Percentiles rank a stretch among this genome's conserved stretches.
Evolutionary conservation across 2,113 vertebrate genomes (phyloP).

Genomic region (Gadus macrocephalus): DNA sequence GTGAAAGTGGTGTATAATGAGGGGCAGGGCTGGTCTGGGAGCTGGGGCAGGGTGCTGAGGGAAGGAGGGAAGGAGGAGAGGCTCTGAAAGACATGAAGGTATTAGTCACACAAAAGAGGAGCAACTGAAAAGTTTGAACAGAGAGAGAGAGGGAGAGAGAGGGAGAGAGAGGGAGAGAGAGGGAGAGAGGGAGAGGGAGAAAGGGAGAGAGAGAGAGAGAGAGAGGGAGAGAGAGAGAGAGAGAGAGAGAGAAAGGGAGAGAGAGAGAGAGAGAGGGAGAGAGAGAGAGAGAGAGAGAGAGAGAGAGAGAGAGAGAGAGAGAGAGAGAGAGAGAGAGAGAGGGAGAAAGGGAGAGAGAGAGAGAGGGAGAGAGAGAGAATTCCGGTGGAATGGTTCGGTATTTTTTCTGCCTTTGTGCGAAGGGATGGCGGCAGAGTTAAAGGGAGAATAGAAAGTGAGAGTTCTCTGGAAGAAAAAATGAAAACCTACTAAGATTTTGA

Average conservation of each 20-base stretch:
- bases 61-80: conserved; percentile 9
- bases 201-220: no score
- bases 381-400: conserved; percentile 71
- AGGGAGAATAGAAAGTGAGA: conserved; percentile 26
- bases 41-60: conserved; percentile 39
- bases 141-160: conserved; percentile 33
- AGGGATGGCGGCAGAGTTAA: conserved; percentile 37
- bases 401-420: conserved; percentile 66
- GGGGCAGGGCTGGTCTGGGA: conserved; percentile 66
- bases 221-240: no score
- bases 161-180: conserved; percentile 23
- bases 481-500: background rate
- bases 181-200: conserved; percentile 36
- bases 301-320: no score
- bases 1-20: conserved; percentile 78
- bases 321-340: no score
- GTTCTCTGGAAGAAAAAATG: conserved; percentile 20
- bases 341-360: no score
- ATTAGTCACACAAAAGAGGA: conserved; percentile 73
- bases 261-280: background rate
- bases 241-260: no score
- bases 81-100: conserved; percentile 74
- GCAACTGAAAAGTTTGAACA: conserved; percentile 70
- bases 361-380: conserved; percentile 29
- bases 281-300: conserved; percentile 17